phyloP scores from a whole-genome alignment of 2,113 vertebrate genomes.

The Oriolus oriolus region DNA sequence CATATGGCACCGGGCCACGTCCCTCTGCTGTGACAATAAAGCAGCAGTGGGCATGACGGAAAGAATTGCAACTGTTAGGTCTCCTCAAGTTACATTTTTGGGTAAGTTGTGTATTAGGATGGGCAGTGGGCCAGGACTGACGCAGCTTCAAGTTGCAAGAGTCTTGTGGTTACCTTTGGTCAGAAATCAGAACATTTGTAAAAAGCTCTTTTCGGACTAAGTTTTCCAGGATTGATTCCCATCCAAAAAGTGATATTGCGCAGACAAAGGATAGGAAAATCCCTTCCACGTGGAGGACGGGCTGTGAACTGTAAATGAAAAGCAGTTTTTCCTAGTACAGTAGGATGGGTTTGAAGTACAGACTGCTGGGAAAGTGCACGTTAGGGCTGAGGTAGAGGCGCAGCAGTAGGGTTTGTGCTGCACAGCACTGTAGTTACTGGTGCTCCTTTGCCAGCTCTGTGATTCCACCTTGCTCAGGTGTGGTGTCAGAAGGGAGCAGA shows the following conservation, averaged over 20 bases:
- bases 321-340: background rate
- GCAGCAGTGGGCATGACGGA: background rate
- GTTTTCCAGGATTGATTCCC: background rate
- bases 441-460: background rate
- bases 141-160: background rate
- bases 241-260: background rate
- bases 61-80: background rate
- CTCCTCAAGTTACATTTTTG: background rate
- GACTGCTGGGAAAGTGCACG: background rate
- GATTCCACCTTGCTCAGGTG: background rate
- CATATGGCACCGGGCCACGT: background rate
- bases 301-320: background rate
- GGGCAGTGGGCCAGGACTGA: background rate
- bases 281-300: background rate
- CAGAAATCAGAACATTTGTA: background rate
- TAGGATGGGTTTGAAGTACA: background rate
- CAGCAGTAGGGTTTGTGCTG: background rate
- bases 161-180: background rate
- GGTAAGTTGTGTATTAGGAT: background rate
- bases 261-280: background rate
- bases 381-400: background rate
- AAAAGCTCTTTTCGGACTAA: background rate
- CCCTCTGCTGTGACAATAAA: background rate
- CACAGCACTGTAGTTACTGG: rapidly evolving
- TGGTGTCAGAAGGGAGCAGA: background rate